These are phyloP conservation scores for Argopecten irradians DNA, from an alignment of 1,140 invertebrate species.

Conservation along the genomic window DNA sequence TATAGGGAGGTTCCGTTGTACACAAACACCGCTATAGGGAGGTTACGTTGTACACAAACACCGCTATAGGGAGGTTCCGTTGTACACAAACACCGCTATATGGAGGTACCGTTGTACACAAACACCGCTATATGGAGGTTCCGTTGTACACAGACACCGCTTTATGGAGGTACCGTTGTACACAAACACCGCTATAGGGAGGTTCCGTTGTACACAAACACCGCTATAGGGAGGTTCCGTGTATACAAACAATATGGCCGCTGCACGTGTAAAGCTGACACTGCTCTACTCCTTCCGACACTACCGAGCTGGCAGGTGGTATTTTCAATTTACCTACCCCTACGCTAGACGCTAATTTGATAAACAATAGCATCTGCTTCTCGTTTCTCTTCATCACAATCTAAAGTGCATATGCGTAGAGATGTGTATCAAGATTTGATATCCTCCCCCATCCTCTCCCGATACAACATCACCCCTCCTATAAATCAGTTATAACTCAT, in stretches of 20 bases:
- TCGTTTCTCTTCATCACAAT: constrained; percentile 5
- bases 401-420: background rate
- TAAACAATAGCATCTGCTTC: constrained; percentile 3
- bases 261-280: background rate
- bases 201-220: background rate
- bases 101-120: background rate
- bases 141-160: background rate
- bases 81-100: background rate
- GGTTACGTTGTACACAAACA: background rate
- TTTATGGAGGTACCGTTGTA: background rate
- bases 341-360: background rate
- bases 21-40: background rate
- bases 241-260: background rate
- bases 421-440: background rate
- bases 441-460: background rate
- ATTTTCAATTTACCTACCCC: background rate
- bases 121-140: too few relatives aligned
- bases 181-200: background rate
- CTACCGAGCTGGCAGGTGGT: background rate
- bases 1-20: background rate
- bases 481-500: background rate
- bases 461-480: background rate
- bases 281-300: background rate
- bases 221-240: too few relatives aligned
- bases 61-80: too few relatives aligned